These are phyloP conservation scores for Orthosia cruda DNA, from an alignment of 2,888 invertebrate species.

Conservation along the genomic window DNA sequence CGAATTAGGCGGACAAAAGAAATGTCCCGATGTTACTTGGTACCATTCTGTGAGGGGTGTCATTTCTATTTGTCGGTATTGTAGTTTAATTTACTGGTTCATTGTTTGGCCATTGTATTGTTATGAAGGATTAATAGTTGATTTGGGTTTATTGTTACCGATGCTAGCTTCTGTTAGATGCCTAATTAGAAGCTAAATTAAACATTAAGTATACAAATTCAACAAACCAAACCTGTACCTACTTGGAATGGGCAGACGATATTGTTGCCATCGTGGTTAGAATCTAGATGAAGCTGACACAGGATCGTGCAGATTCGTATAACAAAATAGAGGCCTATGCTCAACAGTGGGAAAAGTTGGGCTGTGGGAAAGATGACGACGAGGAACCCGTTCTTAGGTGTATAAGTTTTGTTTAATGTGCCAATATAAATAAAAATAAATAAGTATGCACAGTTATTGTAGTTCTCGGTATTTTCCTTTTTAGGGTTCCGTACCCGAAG, in stretches of 20 bases:
- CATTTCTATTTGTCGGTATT: constrained; percentile 57
- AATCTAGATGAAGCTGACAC: too few relatives aligned
- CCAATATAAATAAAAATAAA: too few relatives aligned
- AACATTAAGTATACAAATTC: neutral
- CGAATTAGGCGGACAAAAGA: constrained; percentile 61
- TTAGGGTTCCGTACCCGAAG: too few relatives aligned
- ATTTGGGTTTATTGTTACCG: constrained; percentile 39
- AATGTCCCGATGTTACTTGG: constrained; percentile 41
- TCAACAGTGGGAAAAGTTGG: too few relatives aligned
- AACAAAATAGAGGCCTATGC: too few relatives aligned
- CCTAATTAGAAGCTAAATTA: constrained; percentile 22
- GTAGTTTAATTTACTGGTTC: constrained; percentile 47
- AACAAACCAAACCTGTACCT: neutral
- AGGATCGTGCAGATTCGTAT: too few relatives aligned
- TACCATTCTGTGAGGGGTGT: constrained; percentile 38
- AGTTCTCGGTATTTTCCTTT: too few relatives aligned
- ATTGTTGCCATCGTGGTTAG: neutral
- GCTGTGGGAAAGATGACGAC: too few relatives aligned
- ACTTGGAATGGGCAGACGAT: neutral
- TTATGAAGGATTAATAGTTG: constrained; percentile 19
- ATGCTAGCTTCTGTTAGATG: neutral
- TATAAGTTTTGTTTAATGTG: too few relatives aligned
- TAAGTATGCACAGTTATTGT: too few relatives aligned
- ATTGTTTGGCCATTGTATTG: constrained; percentile 51
- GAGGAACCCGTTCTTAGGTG: too few relatives aligned